phyloP scores from a whole-genome alignment of 2,113 vertebrate genomes.

The Ophiodon elongatus region DNA sequence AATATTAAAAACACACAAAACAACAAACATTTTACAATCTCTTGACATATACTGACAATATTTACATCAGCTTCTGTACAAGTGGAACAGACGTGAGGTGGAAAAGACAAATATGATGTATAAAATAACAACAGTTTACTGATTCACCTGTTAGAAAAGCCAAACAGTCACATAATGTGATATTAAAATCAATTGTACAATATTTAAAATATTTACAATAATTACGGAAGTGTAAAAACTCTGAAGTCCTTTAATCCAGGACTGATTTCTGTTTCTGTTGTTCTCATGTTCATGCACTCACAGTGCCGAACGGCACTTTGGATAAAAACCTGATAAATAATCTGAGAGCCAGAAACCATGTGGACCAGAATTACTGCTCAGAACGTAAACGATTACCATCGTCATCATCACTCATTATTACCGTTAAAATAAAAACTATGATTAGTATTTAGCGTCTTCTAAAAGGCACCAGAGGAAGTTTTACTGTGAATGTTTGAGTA shows the following conservation, averaged over 20 bases:
- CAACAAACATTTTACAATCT: no score
- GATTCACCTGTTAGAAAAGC: background rate
- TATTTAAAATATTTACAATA: slow-evolving; percentile 6
- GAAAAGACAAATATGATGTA: background rate
- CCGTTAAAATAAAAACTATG: background rate
- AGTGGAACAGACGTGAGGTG: no score
- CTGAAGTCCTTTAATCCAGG: background rate
- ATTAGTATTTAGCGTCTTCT: background rate
- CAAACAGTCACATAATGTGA: background rate
- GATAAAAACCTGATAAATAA: background rate
- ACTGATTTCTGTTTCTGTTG: background rate
- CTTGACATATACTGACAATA: no score
- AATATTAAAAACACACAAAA: no score
- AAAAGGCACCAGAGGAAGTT: background rate
- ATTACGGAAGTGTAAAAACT: background rate
- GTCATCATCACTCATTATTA: background rate
- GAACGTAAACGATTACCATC: background rate
- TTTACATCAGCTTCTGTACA: no score
- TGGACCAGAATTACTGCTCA: background rate
- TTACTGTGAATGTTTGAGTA: background rate
- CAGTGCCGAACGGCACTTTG: background rate
- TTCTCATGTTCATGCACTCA: background rate
- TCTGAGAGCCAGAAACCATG: background rate
- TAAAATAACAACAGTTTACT: background rate
- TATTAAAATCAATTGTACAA: background rate